Evolutionary conservation across 2,888 invertebrate genomes (phyloP), one percentile per base, ranked within the genome.

Genomic region (Hyppa rectilinea): DNA sequence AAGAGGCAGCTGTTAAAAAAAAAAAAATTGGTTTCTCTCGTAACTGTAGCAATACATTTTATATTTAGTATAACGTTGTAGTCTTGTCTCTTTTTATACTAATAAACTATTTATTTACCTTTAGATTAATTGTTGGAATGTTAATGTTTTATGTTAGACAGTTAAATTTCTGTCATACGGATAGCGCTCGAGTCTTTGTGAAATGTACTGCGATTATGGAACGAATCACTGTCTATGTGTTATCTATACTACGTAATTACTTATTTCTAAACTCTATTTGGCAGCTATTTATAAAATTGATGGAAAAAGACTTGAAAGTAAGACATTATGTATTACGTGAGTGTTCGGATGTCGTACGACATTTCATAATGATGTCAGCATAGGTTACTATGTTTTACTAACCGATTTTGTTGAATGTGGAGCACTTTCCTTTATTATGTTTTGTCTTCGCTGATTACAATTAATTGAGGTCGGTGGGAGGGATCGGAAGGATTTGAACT

Each of bases 61-160:
- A 86, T 87, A 88, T 87, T 87, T 88, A 89, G 88, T 87, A 85
- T 90, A 91, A 90, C 87, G 87, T 86, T 88, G 86, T 91, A 91
- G 88, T 88, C 88, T 88, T 90, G 87, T 91, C 87, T 88, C 88
- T 87, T 86, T 86, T 87, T 86, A 83, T 85, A 85, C 83, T 85
- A 85, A 85, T 87, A 84, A 89, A 86, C 84, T 90, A 91, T 91
- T 91, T 92, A 91, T 92, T 92, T 90, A 89, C 87, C 84, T 81
- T 79, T 91, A 92, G 90, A 86, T 86, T 91, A 91, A 91, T 92
- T 92, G 92, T 92, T 92, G 92, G 91, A 89, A 90, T 92, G 91
- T 92, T 92, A 85, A 89, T 80, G 85, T 92, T 91, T 90, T 92
- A 85, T 89, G 89, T 92, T 91, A 85, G 85, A 84, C 87, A 78